Percentiles rank a stretch among this genome's conserved stretches.
These are phyloP conservation scores for Oxyura jamaicensis DNA, from an alignment of 2,113 vertebrate species.

Conservation along the genomic window DNA sequence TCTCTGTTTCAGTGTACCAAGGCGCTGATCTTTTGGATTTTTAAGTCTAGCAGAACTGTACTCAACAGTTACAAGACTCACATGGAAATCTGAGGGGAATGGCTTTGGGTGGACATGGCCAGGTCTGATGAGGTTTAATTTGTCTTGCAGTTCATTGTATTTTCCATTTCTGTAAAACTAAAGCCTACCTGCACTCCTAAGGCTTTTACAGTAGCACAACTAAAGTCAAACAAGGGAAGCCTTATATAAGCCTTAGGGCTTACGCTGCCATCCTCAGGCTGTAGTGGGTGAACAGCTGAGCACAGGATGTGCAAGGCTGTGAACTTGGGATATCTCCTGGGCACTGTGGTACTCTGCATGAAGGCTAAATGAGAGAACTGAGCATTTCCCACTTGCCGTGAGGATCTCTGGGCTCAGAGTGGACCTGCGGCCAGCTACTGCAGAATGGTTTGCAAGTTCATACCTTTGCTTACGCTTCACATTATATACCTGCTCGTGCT, in stretches of 20 bases:
- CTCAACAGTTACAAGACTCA: background rate
- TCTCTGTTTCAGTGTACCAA: background rate
- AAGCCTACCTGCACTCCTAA: background rate
- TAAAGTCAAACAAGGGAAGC: background rate
- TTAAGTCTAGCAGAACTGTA: background rate
- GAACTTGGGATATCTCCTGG: background rate
- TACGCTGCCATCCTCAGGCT: background rate
- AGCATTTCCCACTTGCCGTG: background rate
- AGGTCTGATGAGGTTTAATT: background rate
- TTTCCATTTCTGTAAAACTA: background rate
- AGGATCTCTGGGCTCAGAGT: background rate
- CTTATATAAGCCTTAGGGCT: background rate
- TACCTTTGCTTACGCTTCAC: background rate
- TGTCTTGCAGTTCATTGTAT: background rate
- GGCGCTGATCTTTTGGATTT: background rate
- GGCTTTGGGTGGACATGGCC: background rate
- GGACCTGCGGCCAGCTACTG: background rate
- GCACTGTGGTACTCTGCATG: background rate
- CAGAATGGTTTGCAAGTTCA: background rate
- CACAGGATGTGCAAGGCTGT: background rate
- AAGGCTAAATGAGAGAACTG: accelerated
- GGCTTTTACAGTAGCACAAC: background rate
- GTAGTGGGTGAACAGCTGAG: background rate
- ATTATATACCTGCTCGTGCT: background rate
- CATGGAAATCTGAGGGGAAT: background rate